Evolutionary conservation across 37 sponge, comb jelly and placozoan genomes (phyloP), one percentile per base, ranked within the genome.

Genomic region (Ianthella basta): DNA sequence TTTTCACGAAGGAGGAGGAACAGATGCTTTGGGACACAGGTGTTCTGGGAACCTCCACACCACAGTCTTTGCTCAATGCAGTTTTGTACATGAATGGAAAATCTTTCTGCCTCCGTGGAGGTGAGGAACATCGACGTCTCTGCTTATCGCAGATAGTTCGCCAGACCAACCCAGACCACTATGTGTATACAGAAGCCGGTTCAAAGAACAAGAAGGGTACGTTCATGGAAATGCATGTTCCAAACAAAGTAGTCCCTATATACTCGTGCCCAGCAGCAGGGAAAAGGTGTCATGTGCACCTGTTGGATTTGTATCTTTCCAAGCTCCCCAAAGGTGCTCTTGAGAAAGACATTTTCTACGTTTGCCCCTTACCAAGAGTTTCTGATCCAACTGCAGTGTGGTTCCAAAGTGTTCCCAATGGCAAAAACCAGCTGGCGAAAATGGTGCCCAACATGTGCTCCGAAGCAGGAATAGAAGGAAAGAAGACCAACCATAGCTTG

Each of bases 1-100:
- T 55, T 35, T 19, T 86, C 12, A 64, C 86, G 19, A 40, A 21
- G 34, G 86, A 86, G 30, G 86, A 86, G 34, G 86, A 86, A 39
- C 36, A 86, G 23, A 21, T 50, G 80, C 55, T 86, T 21, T 78
- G 80, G 86, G 67, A 36, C 2, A 79, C 55, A 14, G 59, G 55
- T 20, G 54, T 86, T 13, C 72, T 86, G 40, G 69, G 54, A 41
- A 37, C 16, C 4, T 21, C 13, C 35, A 83, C 40, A 21, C 85
- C 66, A 32, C 66, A 64, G n/a, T 64, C 66, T 29, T 16, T 64
- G 66, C 23, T 64, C 14, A 56, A 34, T 41, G 80, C 67, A 8
- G 54, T 79, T 4, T 78, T 86, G n/a, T 86, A 41, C 44, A 60
- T 69, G 39, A 57, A 69, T 20, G 80, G 86, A 3, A 86, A 86